Evolutionary conservation across 2,888 invertebrate genomes (phyloP).

Genomic region (Apoda limacodes): DNA sequence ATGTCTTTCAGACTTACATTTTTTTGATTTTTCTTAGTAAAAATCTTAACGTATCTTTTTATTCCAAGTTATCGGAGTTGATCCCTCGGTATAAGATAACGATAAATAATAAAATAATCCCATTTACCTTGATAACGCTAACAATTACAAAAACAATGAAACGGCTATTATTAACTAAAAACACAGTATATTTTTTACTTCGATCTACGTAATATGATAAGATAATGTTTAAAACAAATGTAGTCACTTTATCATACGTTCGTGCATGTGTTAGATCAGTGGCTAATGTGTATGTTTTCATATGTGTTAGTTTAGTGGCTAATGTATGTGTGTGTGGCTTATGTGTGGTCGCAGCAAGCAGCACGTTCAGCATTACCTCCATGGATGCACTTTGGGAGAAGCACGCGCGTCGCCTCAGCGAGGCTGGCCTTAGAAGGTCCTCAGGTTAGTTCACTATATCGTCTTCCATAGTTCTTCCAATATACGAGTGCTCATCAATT

Average conservation of each 20-base stretch:
- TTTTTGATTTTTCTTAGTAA: too few species aligned
- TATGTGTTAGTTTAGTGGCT: slow-evolving; percentile 47
- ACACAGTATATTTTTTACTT: background rate
- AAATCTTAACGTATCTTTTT: too few species aligned
- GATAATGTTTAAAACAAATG: background rate
- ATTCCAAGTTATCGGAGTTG: too few species aligned
- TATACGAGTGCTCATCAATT: too few species aligned
- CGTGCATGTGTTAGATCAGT: slow-evolving; percentile 10
- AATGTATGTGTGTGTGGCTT: slow-evolving; percentile 62
- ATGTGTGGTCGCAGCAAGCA: slow-evolving; percentile 62
- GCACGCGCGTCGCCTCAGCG: slow-evolving; percentile 79
- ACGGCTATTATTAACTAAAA: too few species aligned
- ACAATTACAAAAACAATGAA: too few species aligned
- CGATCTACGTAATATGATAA: background rate
- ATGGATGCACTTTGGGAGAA: slow-evolving; percentile 82
- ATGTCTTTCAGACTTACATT: too few species aligned
- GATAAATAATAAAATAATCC: too few species aligned
- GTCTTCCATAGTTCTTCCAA: too few species aligned
- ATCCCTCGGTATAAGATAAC: too few species aligned
- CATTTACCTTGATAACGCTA: too few species aligned
- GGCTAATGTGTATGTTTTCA: slow-evolving; percentile 23
- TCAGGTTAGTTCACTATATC: slow-evolving; percentile 74
- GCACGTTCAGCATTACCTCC: slow-evolving; percentile 72
- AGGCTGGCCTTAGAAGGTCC: slow-evolving; percentile 80
- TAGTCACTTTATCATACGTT: slow-evolving; percentile 1